These are phyloP conservation scores for Macrosoma leucophasiata DNA, from an alignment of 2,888 invertebrate species.

Conservation along the genomic window DNA sequence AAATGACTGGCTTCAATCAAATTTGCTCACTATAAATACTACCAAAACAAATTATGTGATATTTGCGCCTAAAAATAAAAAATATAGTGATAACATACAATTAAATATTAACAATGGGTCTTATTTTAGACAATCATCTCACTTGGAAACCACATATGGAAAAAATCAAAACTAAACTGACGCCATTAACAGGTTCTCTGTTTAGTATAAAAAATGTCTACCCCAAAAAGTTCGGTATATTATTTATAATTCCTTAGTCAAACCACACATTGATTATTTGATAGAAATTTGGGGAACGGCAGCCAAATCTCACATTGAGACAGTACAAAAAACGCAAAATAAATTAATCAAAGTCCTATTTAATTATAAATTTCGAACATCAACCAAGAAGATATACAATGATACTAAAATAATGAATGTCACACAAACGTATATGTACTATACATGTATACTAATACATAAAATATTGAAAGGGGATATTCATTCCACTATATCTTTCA, in stretches of 20 bases:
- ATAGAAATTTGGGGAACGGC: slow-evolving; percentile 9
- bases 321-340: slow-evolving; percentile 3
- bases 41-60: slow-evolving; percentile 16
- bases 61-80: slow-evolving; percentile 2
- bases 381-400: slow-evolving; percentile 2
- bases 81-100: slow-evolving; percentile 1
- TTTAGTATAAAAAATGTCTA: slow-evolving; percentile 1
- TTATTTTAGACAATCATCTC: slow-evolving; percentile 4
- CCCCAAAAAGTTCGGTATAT: slow-evolving; percentile 3
- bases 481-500: slow-evolving; percentile 4
- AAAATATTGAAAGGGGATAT: slow-evolving; percentile 5
- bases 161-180: slow-evolving; percentile 6
- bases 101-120: slow-evolving; percentile 1
- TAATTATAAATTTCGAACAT: slow-evolving; percentile 1
- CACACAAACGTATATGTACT: slow-evolving; percentile 4
- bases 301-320: not conserved
- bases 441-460: slow-evolving; percentile 6
- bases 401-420: slow-evolving; percentile 5
- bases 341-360: slow-evolving; percentile 6
- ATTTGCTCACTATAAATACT: slow-evolving; percentile 19
- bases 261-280: slow-evolving; percentile 9
- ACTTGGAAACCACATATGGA: slow-evolving; percentile 7
- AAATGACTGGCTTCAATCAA: slow-evolving; percentile 15
- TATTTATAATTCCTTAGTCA: slow-evolving; percentile 7
- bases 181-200: slow-evolving; percentile 2